Base-by-base conservation (phyloP, 2,888 invertebrate species). In the Ophion ellenae region DNA sequence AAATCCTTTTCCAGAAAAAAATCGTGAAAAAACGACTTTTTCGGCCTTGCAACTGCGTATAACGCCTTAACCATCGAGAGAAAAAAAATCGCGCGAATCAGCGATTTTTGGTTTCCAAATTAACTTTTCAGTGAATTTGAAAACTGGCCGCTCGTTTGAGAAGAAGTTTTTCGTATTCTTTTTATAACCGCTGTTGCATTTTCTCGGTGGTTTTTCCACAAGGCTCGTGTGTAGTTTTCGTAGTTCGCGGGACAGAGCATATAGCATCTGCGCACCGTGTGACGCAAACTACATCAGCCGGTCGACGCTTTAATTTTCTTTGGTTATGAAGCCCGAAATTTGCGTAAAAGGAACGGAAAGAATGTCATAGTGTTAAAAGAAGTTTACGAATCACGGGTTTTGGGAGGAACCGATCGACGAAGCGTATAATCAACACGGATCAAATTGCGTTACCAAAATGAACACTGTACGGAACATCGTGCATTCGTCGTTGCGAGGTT, bases 401-500 rank as follows among this genome's bases (percentile, higher is more conserved):
- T 53, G 2, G 0, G 11, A 14, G 53, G 2, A 61, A 61, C 2
- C 10, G 2, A 61, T 7, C 9, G 61, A 61, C 24, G 24, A 20
- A 61, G 24, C 24, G 24, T 24, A 10, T 10, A 61, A 11, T 24
- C 11, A 20, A 17, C 61, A 20, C 9, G 20, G 10, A 61, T 24
- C 24, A 20, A 61, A 24, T 61, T 20, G 61, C 9, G 2, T 61
- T 4, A 32, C 17, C 4, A 66, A 20, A 47, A 76, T 76, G 75
- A 76, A 64, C 32, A 2, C 75, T 32, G 28, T 64, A 24, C 32
- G 75, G 53, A 28, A 64, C 20, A 74, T 81, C 5, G 40, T 81
- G 11, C n/a, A 45, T 28, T 59, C 64, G 9, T 59, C 80, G 17
- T 66, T 71, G 11, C 53, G 80, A 81, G 80, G 80, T 81, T 81